phyloP scores from a whole-genome alignment of 2,797 vertebrate genomes.

The Clarias fuscus region DNA sequence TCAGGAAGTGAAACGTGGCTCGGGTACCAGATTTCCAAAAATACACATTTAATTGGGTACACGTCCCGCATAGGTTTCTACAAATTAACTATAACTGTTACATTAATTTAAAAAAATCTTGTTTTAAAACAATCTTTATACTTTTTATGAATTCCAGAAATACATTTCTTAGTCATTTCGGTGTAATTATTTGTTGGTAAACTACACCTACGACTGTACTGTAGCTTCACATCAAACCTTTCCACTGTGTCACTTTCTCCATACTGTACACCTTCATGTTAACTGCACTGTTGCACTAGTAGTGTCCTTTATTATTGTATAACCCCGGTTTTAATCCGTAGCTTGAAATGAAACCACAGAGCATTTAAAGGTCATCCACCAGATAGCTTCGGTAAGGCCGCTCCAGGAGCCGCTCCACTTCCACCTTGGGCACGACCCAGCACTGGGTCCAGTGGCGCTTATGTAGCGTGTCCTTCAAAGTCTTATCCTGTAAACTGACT shows the following conservation, averaged over 20 bases:
- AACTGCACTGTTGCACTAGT: constrained; percentile 10
- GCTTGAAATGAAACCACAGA: neutral
- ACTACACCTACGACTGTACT: neutral
- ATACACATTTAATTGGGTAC: constrained; percentile 9
- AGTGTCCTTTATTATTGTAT: constrained; percentile 39
- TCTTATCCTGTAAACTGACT: constrained; percentile 76
- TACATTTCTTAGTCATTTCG: neutral
- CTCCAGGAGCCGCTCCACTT: constrained; percentile 75
- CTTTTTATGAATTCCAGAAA: neutral
- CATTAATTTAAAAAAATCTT: neutral
- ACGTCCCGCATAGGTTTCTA: neutral
- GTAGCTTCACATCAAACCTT: neutral
- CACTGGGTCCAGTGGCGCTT: constrained; percentile 71
- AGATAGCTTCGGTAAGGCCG: constrained; percentile 77
- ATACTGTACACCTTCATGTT: constrained; percentile 11
- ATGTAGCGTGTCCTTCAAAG: constrained; percentile 73
- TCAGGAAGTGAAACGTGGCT: neutral
- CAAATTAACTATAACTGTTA: neutral
- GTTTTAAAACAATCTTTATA: neutral
- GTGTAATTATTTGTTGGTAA: neutral
- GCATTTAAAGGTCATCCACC: constrained; percentile 64
- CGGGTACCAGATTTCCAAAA: neutral
- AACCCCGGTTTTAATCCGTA: constrained; percentile 9
- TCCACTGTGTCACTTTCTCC: constrained; percentile 19
- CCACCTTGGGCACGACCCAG: constrained; percentile 78